Evolutionary conservation across 2,113 vertebrate genomes (phyloP).

Genomic region (Procavia capensis): DNA sequence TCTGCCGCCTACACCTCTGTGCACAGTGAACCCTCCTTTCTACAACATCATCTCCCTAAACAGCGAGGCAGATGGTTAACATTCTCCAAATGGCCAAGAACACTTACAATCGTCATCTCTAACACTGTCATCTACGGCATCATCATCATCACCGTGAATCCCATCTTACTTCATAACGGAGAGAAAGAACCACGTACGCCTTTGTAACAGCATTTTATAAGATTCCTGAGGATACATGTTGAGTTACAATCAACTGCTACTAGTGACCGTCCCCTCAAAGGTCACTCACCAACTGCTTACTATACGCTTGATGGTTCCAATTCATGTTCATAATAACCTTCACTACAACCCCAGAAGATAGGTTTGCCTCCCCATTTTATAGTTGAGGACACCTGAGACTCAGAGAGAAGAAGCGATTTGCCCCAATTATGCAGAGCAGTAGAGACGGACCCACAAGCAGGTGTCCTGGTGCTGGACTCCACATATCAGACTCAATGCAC

Average conservation of each 20-base stretch:
- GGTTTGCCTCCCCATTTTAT: neutral
- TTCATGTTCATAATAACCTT: neutral
- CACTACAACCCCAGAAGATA: neutral
- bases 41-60: neutral
- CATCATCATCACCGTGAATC: too few species aligned
- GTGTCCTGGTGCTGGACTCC: neutral
- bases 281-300: neutral
- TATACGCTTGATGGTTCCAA: neutral
- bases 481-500: neutral
- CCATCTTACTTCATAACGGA: neutral
- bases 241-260: neutral
- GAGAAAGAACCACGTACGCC: neutral
- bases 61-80: neutral
- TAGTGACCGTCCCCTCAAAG: neutral
- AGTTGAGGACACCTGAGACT: neutral
- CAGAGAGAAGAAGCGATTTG: neutral
- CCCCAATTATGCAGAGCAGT: neutral
- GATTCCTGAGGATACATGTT: neutral
- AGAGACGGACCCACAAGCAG: neutral
- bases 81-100: neutral
- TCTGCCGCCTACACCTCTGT: too few species aligned
- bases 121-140: neutral
- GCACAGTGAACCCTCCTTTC: accelerated
- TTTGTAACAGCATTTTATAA: neutral
- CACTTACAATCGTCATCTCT: neutral